These are phyloP conservation scores for Chloromyia formosa DNA, from an alignment of 2,888 invertebrate species.

Conservation along the genomic window DNA sequence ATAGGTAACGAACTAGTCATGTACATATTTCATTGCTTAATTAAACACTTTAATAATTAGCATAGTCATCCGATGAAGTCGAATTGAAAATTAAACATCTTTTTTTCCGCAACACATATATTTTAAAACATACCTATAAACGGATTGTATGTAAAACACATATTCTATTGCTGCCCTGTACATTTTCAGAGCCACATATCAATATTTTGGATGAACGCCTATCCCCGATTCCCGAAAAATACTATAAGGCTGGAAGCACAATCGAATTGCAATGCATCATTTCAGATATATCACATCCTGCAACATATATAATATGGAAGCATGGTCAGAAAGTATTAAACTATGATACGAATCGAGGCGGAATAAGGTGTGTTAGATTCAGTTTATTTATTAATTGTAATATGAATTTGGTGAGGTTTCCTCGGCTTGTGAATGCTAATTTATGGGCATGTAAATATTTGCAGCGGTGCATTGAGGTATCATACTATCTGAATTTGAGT, in stretches of 20 bases:
- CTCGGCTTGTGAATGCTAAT: too few species aligned
- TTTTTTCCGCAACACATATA: too few species aligned
- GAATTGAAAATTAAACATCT: too few species aligned
- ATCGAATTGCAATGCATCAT: conserved; percentile 84
- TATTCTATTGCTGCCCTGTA: not conserved
- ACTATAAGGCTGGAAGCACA: conserved; percentile 84
- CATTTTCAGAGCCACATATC: conserved; percentile 77
- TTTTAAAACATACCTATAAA: too few species aligned
- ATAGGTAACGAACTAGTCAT: too few species aligned
- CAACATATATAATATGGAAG: conserved; percentile 81
- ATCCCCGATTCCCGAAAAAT: conserved; percentile 78
- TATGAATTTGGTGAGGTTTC: too few species aligned
- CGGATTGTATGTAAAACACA: too few species aligned
- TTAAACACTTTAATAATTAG: too few species aligned
- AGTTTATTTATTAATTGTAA: not conserved
- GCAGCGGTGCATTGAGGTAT: too few species aligned
- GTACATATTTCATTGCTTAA: conserved; percentile 56
- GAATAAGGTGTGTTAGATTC: conserved; percentile 76
- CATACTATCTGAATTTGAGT: too few species aligned
- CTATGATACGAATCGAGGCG: conserved; percentile 81
- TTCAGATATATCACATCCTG: conserved; percentile 80
- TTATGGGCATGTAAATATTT: too few species aligned
- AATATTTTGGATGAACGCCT: conserved; percentile 84
- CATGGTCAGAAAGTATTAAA: conserved; percentile 79
- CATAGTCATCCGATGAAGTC: too few species aligned